A percentile compares a stretch with the other conserved stretches of the same genome.
Evolutionary conservation across 2,797 vertebrate species (phyloP).

Genomic region (Eospalax fontanierii): DNA sequence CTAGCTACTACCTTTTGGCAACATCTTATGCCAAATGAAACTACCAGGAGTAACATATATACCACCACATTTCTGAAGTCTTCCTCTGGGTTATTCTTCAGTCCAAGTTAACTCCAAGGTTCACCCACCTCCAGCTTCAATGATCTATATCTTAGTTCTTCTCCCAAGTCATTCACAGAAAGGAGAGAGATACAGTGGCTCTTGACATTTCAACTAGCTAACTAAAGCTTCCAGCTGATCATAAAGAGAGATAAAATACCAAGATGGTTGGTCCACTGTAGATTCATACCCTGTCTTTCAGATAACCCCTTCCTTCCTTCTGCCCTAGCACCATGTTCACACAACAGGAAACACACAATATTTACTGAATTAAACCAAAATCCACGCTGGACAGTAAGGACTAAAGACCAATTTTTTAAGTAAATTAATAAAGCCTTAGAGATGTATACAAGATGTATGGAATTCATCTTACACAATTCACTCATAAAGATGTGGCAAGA

Average conservation of each 20-base stretch:
- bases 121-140: slow-evolving; percentile 33
- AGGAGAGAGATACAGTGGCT: background rate
- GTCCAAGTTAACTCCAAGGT: background rate
- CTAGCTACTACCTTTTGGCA: too few relatives aligned
- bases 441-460: background rate
- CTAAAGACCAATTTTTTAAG: slow-evolving; percentile 23
- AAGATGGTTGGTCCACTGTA: background rate
- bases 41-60: background rate
- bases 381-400: slow-evolving; percentile 31
- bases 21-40: background rate
- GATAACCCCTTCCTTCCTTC: background rate
- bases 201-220: slow-evolving; percentile 12
- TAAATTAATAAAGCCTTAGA: slow-evolving; percentile 4
- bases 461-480: slow-evolving; percentile 9
- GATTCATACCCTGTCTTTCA: background rate
- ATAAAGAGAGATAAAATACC: slow-evolving; percentile 6
- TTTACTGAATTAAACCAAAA: slow-evolving; percentile 56
- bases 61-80: slow-evolving; percentile 55
- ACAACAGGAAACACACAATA: background rate
- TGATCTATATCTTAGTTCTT: slow-evolving; percentile 43
- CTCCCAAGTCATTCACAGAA: background rate
- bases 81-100: slow-evolving; percentile 29
- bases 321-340: background rate
- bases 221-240: slow-evolving; percentile 3
- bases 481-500: slow-evolving; percentile 48